A percentile compares a stretch with the other conserved stretches of the same genome.
phyloP scores from a whole-genome alignment of 2,113 vertebrate genomes.

The Limanda limanda region DNA sequence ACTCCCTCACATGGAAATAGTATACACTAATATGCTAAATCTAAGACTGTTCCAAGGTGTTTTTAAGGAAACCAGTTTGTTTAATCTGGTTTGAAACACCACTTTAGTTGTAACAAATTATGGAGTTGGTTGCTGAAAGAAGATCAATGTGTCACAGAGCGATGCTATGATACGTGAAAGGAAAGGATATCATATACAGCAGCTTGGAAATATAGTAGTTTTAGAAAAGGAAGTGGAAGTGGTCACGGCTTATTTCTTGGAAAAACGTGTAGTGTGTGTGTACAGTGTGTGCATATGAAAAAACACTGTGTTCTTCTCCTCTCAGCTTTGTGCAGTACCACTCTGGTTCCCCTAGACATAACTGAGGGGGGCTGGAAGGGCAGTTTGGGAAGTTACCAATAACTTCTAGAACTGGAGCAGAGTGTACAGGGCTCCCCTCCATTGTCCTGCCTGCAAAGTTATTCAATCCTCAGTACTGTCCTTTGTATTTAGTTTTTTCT shows the following conservation, averaged over 20 bases:
- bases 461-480: conserved; percentile 65
- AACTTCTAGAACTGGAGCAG: conserved; percentile 65
- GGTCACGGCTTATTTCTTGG: neutral
- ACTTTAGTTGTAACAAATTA: too few relatives aligned
- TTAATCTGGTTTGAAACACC: too few relatives aligned
- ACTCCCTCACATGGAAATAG: too few relatives aligned
- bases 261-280: too few relatives aligned
- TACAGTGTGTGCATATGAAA: too few relatives aligned
- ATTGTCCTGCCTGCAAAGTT: conserved; percentile 61
- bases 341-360: neutral
- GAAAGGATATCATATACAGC: too few relatives aligned
- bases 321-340: neutral
- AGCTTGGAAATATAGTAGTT: neutral
- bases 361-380: neutral
- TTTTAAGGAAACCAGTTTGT: too few relatives aligned
- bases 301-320: conserved; percentile 3
- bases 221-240: neutral
- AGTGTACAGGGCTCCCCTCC: conserved; percentile 44
- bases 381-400: conserved; percentile 37
- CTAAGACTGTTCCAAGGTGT: too few relatives aligned
- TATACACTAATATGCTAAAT: too few relatives aligned
- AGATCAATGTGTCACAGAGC: too few relatives aligned
- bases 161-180: too few relatives aligned
- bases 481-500: conserved; percentile 41
- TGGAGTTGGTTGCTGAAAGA: too few relatives aligned